These are phyloP conservation scores for Megatriorchis doriae DNA, from an alignment of 2,113 vertebrate species.

Conservation along the genomic window DNA sequence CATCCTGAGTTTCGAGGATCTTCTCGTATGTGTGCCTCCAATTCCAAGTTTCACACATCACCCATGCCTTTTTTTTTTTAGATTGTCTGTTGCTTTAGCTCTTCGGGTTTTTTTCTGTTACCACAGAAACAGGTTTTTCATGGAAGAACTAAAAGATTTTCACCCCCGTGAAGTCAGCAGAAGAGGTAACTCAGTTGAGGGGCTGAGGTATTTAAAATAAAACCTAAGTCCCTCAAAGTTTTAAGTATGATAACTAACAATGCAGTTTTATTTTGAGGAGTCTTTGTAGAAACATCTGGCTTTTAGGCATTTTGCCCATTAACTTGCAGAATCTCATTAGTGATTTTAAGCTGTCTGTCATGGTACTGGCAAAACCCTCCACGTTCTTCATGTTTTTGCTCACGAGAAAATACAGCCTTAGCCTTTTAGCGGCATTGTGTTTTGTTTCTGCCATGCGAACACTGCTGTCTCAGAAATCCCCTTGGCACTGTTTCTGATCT, in stretches of 20 bases:
- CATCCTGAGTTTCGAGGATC: background rate
- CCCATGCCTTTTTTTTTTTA: background rate
- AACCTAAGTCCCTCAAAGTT: background rate
- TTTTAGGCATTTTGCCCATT: background rate
- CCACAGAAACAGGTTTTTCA: background rate
- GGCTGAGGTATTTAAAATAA: background rate
- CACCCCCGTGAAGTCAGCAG: background rate
- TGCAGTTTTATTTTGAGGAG: background rate
- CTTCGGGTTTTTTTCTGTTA: background rate
- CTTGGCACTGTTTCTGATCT: background rate
- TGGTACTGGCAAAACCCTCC: background rate
- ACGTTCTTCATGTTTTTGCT: background rate
- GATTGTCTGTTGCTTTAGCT: background rate
- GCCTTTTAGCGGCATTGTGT: background rate
- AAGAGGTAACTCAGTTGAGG: background rate
- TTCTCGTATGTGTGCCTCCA: background rate
- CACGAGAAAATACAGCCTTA: background rate
- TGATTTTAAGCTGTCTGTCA: background rate
- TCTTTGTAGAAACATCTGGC: background rate
- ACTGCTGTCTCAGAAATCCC: background rate
- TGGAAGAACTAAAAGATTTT: background rate
- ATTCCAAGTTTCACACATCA: background rate
- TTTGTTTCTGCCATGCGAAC: background rate
- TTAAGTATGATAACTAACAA: background rate
- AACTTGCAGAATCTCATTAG: background rate